Evolutionary conservation across 2,888 invertebrate genomes (phyloP), one percentile per base, ranked within the genome.

Genomic region (Metopia argyrocephala): DNA sequence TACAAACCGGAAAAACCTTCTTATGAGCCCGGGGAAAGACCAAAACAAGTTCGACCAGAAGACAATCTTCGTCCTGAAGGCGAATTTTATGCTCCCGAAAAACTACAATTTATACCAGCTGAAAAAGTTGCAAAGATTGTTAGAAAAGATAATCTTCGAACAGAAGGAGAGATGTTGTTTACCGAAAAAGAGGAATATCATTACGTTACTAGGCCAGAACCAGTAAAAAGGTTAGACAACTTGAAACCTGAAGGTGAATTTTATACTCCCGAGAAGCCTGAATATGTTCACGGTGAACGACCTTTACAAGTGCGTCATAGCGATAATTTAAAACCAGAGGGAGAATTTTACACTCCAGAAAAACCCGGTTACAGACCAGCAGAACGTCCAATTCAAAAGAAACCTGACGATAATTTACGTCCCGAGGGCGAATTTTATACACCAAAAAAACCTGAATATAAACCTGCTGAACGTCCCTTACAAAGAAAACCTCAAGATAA

Each of bases 71-170:
- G 84, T 12, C 91, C 92, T 0, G 92, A 92, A 85, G 92, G 92
- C 0, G 92, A 93, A 0, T 93, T 93, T 83, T 91, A 91, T 65
- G 85, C 86, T 3, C 92, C 91, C 0, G 89, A 91, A n/a, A 90
- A 89, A 75, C 84, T 87, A 0, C 91, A 91, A 2, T 92, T 91
- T 27, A 84, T 82, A 89, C 38, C 91, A 83, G 86, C 3, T 62
- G 93, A 94, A 84, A 91, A 91, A 83, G 89, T 92, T 7, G 90
- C 91, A 31, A 92, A 92, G 0, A 92, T 92, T 31, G 92, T 91
- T 84, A 92, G 91, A 65, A 86, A 91, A 7, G 93, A 93, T 85
- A 93, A 92, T 84, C 85, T 93, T 2, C 87, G 86, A 45, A 85
- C 82, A 1, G 91, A 92, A 85, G 92, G 92, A 6, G 87, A 88